Percentiles rank a stretch among this genome's conserved stretches.
These are phyloP conservation scores for Sarcophaga carnaria DNA, from an alignment of 2,888 invertebrate species.

Conservation along the genomic window DNA sequence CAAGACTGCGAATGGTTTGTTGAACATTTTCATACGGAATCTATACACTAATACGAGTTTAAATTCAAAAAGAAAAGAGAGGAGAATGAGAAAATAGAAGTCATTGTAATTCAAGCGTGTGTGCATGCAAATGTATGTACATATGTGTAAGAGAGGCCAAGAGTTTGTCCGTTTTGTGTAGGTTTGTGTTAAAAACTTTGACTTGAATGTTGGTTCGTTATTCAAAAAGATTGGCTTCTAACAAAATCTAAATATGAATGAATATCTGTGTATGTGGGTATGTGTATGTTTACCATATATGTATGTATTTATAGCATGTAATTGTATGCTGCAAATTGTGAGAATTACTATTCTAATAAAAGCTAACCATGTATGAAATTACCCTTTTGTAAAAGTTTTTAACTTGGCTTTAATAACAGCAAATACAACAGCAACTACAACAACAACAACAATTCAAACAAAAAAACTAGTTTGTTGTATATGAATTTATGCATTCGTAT, in stretches of 20 bases:
- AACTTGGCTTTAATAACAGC: constrained; percentile 64
- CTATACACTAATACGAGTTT: not conserved
- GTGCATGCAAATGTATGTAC: not conserved
- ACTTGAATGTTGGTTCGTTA: constrained; percentile 12
- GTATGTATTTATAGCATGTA: constrained; percentile 33
- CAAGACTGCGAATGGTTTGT: not conserved
- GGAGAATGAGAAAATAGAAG: not conserved
- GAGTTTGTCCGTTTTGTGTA: constrained; percentile 9
- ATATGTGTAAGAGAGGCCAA: not conserved
- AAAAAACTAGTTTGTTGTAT: constrained; percentile 18
- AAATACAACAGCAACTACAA: constrained; percentile 37
- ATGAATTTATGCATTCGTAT: not conserved
- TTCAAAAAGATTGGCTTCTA: constrained; percentile 41
- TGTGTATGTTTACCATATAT: not conserved
- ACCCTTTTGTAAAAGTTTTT: constrained; percentile 68
- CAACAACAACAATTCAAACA: constrained; percentile 6
- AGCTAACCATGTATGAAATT: constrained; percentile 69
- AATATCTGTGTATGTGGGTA: not conserved
- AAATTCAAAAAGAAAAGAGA: not conserved
- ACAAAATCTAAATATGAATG: constrained; percentile 22
- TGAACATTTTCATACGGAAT: constrained; percentile 7
- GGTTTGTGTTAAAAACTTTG: constrained; percentile 27
- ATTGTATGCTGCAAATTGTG: constrained; percentile 65
- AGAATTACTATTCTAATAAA: constrained; percentile 69
- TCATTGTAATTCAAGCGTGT: not conserved